These are phyloP conservation scores for Drosophila quasianomalipes DNA, from an alignment of 2,888 invertebrate genomes.

Conservation along the genomic window DNA sequence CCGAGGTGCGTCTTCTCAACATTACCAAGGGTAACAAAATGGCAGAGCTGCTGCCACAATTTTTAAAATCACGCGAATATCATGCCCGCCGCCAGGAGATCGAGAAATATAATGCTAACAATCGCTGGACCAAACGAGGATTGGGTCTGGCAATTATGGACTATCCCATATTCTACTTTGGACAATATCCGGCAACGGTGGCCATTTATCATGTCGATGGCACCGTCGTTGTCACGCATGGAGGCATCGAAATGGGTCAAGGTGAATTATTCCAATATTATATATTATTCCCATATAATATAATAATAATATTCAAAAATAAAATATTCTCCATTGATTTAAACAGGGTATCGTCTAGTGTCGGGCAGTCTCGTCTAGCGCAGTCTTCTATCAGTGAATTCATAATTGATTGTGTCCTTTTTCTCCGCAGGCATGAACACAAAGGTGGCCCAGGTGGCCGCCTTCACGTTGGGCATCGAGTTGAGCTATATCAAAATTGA, in stretches of 20 bases:
- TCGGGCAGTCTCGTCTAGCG: background rate
- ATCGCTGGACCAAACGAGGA: slow-evolving; percentile 93
- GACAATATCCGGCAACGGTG: slow-evolving; percentile 88
- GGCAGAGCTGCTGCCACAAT: slow-evolving; percentile 86
- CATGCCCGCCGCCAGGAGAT: slow-evolving; percentile 87
- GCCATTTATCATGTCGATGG: slow-evolving; percentile 90
- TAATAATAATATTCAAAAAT: background rate
- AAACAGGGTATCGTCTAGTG: background rate
- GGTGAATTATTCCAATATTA: slow-evolving; percentile 85
- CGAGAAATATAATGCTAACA: slow-evolving; percentile 88
- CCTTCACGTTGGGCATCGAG: slow-evolving; percentile 89
- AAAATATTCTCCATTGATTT: background rate
- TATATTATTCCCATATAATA: background rate
- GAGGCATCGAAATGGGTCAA: slow-evolving; percentile 92
- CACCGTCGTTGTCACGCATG: slow-evolving; percentile 90
- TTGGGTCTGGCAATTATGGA: slow-evolving; percentile 89
- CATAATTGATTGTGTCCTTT: too few relatives aligned
- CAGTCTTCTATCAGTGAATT: background rate
- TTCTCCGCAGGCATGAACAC: slow-evolving; percentile 86
- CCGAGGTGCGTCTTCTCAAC: slow-evolving; percentile 87
- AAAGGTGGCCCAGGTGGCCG: slow-evolving; percentile 91
- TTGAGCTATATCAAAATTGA: slow-evolving; percentile 87
- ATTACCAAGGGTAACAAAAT: slow-evolving; percentile 84
- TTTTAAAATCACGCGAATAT: slow-evolving; percentile 87
- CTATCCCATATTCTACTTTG: slow-evolving; percentile 87